phyloP scores from a whole-genome alignment of 1,140 invertebrate species.

The Yoshiicerus persimilis region DNA sequence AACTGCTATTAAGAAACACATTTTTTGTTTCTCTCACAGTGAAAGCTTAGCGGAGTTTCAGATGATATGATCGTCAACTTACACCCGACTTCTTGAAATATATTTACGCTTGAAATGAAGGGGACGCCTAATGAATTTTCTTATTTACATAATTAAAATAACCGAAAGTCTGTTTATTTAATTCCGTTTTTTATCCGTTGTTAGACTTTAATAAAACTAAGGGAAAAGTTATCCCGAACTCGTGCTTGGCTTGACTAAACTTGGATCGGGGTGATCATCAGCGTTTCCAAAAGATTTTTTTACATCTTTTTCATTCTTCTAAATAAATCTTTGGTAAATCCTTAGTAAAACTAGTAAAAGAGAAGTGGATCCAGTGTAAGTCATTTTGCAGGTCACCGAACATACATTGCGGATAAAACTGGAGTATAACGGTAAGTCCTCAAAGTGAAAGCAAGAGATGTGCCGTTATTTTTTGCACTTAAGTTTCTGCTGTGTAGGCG shows the following conservation, averaged over 20 bases:
- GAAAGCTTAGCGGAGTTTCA: neutral
- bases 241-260: neutral
- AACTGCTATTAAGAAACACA: neutral
- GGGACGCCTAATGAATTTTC: neutral
- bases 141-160: conserved; percentile 13
- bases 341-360: neutral
- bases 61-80: neutral
- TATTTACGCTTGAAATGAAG: neutral
- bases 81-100: neutral
- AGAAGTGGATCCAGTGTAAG: neutral
- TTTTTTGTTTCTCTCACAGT: neutral
- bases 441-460: neutral
- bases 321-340: neutral
- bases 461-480: neutral
- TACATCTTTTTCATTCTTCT: neutral
- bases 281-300: neutral
- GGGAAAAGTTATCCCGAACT: neutral
- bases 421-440: neutral
- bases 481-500: neutral
- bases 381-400: neutral
- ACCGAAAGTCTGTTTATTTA: neutral
- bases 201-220: neutral
- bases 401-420: neutral
- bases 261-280: too few species aligned
- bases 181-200: neutral